Percentiles rank a stretch among this genome's conserved stretches.
phyloP scores from a whole-genome alignment of 1,140 invertebrate genomes.

The Heliconius hermathena region DNA sequence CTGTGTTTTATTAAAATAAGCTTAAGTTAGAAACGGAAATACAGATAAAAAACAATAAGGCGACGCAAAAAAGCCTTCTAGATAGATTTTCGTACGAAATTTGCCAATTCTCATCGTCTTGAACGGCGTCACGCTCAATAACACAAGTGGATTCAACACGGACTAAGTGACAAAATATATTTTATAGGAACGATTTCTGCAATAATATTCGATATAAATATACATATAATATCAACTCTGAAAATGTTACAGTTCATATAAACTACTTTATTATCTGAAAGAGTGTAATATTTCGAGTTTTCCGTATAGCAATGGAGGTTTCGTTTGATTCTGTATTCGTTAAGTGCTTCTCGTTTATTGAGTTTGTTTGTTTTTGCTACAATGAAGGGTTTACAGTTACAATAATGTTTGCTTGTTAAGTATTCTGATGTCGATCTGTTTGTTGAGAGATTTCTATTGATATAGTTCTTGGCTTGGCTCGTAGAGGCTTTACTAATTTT shows the following conservation, averaged over 20 bases:
- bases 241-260: background rate
- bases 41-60: constrained; percentile 23
- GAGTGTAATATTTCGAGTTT: background rate
- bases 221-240: background rate
- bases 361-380: constrained; percentile 3
- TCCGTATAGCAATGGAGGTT: background rate
- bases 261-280: background rate
- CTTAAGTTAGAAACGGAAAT: background rate
- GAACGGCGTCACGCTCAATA: constrained; percentile 56
- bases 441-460: constrained; percentile 2
- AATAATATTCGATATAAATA: constrained; percentile 58
- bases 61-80: background rate
- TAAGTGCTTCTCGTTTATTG: background rate
- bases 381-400: constrained; percentile 9
- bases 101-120: constrained; percentile 12
- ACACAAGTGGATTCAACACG: constrained; percentile 48
- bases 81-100: constrained; percentile 26
- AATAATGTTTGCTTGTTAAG: constrained; percentile 4
- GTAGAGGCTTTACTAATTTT: background rate
- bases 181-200: constrained; percentile 60
- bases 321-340: background rate
- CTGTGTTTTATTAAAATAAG: background rate
- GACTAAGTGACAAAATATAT: constrained; percentile 64
- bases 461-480: background rate
- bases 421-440: constrained; percentile 1